phyloP scores from a whole-genome alignment of 2,888 invertebrate species.

The Chesias legatella region DNA sequence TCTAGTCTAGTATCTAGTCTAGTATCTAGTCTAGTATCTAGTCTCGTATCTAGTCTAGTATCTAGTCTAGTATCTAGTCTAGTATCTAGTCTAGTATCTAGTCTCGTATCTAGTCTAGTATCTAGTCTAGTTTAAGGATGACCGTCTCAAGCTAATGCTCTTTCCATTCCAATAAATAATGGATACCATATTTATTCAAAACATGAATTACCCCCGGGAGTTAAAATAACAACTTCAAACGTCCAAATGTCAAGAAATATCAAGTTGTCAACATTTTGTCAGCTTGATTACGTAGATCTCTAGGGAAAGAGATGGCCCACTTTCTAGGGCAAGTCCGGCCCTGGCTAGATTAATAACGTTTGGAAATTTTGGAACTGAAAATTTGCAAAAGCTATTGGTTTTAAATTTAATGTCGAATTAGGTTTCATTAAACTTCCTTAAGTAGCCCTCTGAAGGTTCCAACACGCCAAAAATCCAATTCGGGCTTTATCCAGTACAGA shows the following conservation, averaged over 20 bases:
- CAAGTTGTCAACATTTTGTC: conserved; percentile 6
- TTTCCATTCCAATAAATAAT: conserved; percentile 1
- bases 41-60: too few species aligned
- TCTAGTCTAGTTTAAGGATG: too few species aligned
- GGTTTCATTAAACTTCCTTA: conserved; percentile 45
- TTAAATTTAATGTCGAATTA: conserved; percentile 53
- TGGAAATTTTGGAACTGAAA: conserved; percentile 48
- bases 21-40: too few species aligned
- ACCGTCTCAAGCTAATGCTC: neutral
- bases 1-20: too few species aligned
- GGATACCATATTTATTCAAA: conserved; percentile 7
- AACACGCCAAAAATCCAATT: too few species aligned
- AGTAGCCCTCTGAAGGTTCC: conserved; percentile 11
- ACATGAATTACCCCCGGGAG: conserved; percentile 9
- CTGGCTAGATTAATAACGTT: conserved; percentile 43
- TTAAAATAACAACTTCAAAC: conserved; percentile 4
- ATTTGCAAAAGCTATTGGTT: conserved; percentile 51
- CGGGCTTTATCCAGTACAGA: too few species aligned
- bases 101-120: too few species aligned
- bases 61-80: too few species aligned
- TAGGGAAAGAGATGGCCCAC: neutral
- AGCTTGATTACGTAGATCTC: conserved; percentile 1
- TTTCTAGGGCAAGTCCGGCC: conserved; percentile 5
- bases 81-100: too few species aligned
- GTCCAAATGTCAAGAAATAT: conserved; percentile 8